These are phyloP conservation scores for Aphrophora alni DNA, from an alignment of 2,888 invertebrate species.

Conservation along the genomic window DNA sequence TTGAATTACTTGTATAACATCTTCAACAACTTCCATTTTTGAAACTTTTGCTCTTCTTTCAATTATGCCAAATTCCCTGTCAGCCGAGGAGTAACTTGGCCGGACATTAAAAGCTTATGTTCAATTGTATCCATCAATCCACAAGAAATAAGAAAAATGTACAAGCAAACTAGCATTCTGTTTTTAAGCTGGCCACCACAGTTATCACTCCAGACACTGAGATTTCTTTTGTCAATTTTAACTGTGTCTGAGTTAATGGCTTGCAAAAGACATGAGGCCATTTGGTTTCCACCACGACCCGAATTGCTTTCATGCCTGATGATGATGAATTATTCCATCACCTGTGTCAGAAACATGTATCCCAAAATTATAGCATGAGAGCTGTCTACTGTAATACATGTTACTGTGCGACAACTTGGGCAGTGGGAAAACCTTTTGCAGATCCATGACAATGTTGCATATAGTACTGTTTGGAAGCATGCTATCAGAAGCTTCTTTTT, in stretches of 20 bases:
- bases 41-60: not conserved
- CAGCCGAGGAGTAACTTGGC: not conserved
- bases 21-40: not conserved
- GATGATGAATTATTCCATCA: not conserved
- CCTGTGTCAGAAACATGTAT: not conserved
- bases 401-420: slow-evolving; percentile 4
- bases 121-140: not conserved
- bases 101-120: not conserved
- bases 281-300: not conserved
- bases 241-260: not conserved
- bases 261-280: not conserved
- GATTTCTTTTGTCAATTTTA: not conserved
- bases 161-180: not conserved
- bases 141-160: not conserved
- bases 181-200: slow-evolving; percentile 6
- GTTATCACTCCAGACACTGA: slow-evolving; percentile 9
- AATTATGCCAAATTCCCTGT: not conserved
- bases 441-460: slow-evolving; percentile 17
- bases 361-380: not conserved
- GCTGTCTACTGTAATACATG: slow-evolving; percentile 12
- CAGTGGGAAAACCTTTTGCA: slow-evolving; percentile 17
- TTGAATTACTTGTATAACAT: not conserved
- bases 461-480: too few relatives aligned
- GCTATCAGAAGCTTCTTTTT: not conserved
- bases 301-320: slow-evolving; percentile 11